Conservation (phyloP, 2,797 vertebrate genomes). For the Iguana delicatissima region DNA sequence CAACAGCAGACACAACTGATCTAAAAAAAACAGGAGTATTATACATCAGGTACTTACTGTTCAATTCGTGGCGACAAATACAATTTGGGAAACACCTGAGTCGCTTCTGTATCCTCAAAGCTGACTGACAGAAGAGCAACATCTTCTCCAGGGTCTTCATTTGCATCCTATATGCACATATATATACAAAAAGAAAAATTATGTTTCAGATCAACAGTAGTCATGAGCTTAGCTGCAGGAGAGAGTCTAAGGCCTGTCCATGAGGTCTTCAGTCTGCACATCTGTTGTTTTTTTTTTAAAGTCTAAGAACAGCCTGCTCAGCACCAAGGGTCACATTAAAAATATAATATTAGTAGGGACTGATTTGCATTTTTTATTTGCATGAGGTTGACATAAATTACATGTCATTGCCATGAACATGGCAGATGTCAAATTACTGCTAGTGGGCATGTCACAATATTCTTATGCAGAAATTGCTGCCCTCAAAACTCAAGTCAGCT, state of each 20-base stretch:
- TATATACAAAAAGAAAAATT: conserved; percentile 45
- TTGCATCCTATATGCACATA: conserved; percentile 86
- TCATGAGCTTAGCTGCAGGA: conserved; percentile 14
- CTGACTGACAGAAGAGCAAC: conserved; percentile 96
- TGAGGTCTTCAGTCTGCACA: not conserved
- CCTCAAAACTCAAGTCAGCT: conserved; percentile 26
- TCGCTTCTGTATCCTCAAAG: conserved; percentile 97
- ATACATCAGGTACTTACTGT: conserved; percentile 86
- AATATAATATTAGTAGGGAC: conserved; percentile 27
- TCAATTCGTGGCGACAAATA: conserved; percentile 97
- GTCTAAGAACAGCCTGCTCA: not conserved
- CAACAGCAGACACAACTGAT: not conserved
- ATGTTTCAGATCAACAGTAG: not conserved
- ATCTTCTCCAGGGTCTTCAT: conserved; percentile 97
- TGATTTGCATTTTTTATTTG: conserved; percentile 31
- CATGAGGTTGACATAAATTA: conserved; percentile 40
- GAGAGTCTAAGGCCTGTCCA: not conserved
- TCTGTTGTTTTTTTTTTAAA: not conserved
- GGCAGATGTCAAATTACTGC: conserved; percentile 48
- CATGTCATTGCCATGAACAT: conserved; percentile 36
- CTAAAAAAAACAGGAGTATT: conserved; percentile 13
- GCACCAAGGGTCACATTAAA: not conserved
- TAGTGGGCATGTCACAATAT: conserved; percentile 47
- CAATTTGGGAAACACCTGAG: conserved; percentile 96
- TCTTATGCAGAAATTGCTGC: conserved; percentile 37